Base-by-base conservation (phyloP, 2,888 invertebrate genomes). In the Rambutsinella grinnellia region DNA sequence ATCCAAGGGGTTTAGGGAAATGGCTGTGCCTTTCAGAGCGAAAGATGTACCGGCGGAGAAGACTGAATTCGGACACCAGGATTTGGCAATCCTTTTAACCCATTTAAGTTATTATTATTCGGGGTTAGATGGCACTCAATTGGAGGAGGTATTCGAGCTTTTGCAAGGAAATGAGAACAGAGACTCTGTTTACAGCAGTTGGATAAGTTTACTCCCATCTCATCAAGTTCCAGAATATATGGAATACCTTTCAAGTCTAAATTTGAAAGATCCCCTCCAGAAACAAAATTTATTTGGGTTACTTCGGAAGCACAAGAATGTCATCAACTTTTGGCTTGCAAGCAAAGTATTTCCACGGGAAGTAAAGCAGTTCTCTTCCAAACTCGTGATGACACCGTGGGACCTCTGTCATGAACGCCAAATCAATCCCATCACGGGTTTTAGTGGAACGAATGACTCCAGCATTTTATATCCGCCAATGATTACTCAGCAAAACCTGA, bases 101-200 rank as follows among this genome's bases (percentile, higher is more conserved):
- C 79, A 82, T 15, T 53, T 82, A n/a, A 74, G 77, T 17, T 82
- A 82, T 58, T 82, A 82, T 70, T 81, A 82, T 60, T 72, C 76
- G n/a, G 82, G 82, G 13, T 36, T 82, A 2, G 47, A 24, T 21
- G 79, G 81, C 15, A 49, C 44, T 0, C 78, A 81, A 44, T 10
- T 82, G 10, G n/a, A 65, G 13, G 61, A 81, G 15, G 60, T 63
- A 19, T 78, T 82, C 23, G 69, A 76, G 1, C 3, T 46, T 10
- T 24, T 79, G 54, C 23, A 51, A 5, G 2, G 10, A 13, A 67
- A 46, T 23, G 62, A 62, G 8, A 69, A 49, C 13, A 51, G 56
- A 1, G 47, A 44, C 13, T 28, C 3, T 3, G 17, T 69, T 17
- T 76, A 76, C 24, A 15, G 19, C 24, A 2, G 36, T 2, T 76